Percentiles rank a stretch among this genome's conserved stretches.
phyloP scores from a whole-genome alignment of 2,113 vertebrate genomes.

The Sorex fumeus region DNA sequence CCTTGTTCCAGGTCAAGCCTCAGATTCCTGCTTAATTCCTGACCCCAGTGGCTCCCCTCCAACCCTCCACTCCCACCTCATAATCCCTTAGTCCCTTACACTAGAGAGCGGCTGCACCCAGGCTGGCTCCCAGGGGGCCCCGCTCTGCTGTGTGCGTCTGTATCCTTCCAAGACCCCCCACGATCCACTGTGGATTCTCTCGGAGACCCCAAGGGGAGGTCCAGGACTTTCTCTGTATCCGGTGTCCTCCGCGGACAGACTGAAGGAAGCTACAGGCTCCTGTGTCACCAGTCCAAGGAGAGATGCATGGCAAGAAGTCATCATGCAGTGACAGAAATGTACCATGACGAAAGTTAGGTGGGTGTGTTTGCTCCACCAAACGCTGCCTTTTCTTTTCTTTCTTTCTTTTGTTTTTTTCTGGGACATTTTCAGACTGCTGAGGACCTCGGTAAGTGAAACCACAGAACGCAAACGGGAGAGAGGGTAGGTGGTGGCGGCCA shows the following conservation, averaged over 20 bases:
- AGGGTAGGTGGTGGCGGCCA: too few species aligned
- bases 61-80: background rate
- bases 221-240: background rate
- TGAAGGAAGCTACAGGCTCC: background rate
- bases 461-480: too few species aligned
- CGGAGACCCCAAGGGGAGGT: background rate
- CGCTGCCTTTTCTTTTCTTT: too few species aligned
- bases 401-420: too few species aligned
- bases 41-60: too few species aligned
- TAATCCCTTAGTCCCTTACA: rapidly evolving
- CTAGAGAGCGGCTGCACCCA: background rate
- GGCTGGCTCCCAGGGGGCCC: too few species aligned
- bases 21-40: background rate
- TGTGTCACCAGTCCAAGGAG: background rate
- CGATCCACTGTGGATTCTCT: background rate
- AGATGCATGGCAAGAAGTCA: background rate
- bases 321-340: background rate
- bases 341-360: background rate
- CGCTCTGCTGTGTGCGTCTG: rapidly evolving
- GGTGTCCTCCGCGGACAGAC: background rate
- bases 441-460: background rate
- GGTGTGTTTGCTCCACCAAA: background rate
- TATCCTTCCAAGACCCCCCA: background rate
- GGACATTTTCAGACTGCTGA: too few species aligned
- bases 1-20: background rate